Conservation (phyloP, 2,888 invertebrate genomes). For the Pristionchus arcanus region DNA sequence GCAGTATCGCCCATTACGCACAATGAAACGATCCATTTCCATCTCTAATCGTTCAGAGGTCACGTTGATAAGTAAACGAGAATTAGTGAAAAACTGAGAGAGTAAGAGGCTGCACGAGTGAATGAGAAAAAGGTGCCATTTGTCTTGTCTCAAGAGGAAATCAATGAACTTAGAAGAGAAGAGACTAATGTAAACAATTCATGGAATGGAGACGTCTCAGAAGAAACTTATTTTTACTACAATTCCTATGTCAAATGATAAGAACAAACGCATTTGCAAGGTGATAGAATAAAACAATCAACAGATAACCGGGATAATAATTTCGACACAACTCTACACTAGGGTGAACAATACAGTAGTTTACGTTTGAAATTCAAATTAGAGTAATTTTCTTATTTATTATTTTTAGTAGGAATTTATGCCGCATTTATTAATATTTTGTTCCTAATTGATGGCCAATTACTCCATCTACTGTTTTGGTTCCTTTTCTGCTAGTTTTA, state of each 20-base stretch:
- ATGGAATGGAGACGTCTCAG: not conserved
- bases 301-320: not conserved
- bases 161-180: conserved; percentile 9
- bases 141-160: conserved; percentile 38
- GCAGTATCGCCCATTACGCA: not conserved
- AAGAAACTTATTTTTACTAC: not conserved
- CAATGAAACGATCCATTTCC: conserved; percentile 14
- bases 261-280: not conserved
- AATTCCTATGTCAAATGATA: not conserved
- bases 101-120: not conserved
- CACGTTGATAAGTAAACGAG: not conserved
- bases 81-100: conserved; percentile 7
- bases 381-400: not conserved
- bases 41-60: conserved; percentile 46
- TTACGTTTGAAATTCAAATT: not conserved
- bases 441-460: not conserved
- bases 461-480: not conserved
- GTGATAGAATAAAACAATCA: not conserved
- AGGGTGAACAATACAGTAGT: not conserved
- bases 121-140: conserved; percentile 47
- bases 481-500: not conserved
- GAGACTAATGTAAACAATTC: not conserved
- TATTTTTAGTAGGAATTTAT: not conserved
- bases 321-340: not conserved
- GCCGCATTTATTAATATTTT: not conserved